Conservation (phyloP, 1,140 invertebrate species). For the Cardiocondyla obscurior region DNA sequence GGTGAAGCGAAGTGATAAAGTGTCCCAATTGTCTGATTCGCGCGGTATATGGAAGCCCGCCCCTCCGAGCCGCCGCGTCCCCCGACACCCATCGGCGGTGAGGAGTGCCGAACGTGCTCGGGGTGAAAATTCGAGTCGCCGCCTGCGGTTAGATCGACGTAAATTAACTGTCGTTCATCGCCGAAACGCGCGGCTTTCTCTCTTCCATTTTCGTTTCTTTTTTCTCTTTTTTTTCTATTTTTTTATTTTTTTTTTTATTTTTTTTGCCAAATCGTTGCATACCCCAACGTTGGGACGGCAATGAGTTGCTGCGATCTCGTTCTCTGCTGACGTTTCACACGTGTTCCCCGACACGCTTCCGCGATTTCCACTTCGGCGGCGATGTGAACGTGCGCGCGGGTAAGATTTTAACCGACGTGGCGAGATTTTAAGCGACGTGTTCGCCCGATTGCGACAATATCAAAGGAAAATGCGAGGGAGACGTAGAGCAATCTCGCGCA, state of each 20-base stretch:
- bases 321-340: background rate
- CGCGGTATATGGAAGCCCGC: conserved; percentile 9
- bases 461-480: background rate
- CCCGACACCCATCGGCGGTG: background rate
- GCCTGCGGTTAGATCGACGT: background rate
- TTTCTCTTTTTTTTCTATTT: background rate
- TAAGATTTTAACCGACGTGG: background rate
- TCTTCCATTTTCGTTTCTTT: background rate
- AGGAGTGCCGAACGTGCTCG: conserved; percentile 36
- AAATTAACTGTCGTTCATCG: conserved; percentile 50
- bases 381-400: background rate
- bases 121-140: conserved; percentile 44
- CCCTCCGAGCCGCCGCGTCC: background rate
- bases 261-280: background rate
- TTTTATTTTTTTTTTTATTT: background rate
- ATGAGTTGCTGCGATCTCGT: background rate
- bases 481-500: background rate
- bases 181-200: background rate
- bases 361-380: background rate
- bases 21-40: conserved; percentile 53
- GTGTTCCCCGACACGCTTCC: no score
- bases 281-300: background rate
- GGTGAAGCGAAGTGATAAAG: conserved; percentile 63
- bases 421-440: background rate
- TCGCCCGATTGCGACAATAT: conserved; percentile 3